Percentiles rank a stretch among this genome's conserved stretches.
Evolutionary conservation across 2,797 vertebrate genomes (phyloP).

Genomic region (Gymnothorax javanicus): DNA sequence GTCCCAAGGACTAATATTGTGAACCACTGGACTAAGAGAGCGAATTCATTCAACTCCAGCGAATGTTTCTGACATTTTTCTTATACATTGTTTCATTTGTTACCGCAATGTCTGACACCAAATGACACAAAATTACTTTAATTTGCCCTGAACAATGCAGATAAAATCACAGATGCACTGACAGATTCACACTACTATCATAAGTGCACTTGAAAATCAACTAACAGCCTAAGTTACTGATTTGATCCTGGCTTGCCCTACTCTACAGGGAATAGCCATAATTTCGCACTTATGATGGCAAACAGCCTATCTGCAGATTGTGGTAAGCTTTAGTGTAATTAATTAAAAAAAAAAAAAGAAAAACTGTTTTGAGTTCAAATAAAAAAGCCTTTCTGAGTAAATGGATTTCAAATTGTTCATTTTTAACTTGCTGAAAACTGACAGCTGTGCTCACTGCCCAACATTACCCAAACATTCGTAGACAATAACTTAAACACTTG

Average conservation of each 20-base stretch:
- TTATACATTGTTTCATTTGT: too few species aligned
- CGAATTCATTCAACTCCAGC: too few species aligned
- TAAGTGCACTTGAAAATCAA: neutral
- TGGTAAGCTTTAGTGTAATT: neutral
- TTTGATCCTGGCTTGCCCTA: neutral
- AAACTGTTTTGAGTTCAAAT: neutral
- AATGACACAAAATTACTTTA: too few species aligned
- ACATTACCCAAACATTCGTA: slow-evolving; percentile 2
- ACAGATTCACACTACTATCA: too few species aligned
- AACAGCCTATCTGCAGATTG: slow-evolving; percentile 1
- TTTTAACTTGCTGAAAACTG: neutral
- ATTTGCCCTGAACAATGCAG: too few species aligned
- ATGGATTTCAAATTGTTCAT: neutral
- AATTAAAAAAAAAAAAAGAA: neutral
- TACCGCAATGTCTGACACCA: too few species aligned
- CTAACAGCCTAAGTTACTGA: neutral
- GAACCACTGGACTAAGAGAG: too few species aligned
- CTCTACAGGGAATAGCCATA: neutral
- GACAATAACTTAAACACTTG: neutral
- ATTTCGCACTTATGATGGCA: neutral
- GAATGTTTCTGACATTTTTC: too few species aligned
- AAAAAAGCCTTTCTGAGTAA: neutral
- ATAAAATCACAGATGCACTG: too few species aligned
- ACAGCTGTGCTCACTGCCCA: neutral
- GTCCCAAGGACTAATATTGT: too few species aligned